These are phyloP conservation scores for Camponotus fellah DNA, from an alignment of 2,888 invertebrate genomes.

Conservation along the genomic window DNA sequence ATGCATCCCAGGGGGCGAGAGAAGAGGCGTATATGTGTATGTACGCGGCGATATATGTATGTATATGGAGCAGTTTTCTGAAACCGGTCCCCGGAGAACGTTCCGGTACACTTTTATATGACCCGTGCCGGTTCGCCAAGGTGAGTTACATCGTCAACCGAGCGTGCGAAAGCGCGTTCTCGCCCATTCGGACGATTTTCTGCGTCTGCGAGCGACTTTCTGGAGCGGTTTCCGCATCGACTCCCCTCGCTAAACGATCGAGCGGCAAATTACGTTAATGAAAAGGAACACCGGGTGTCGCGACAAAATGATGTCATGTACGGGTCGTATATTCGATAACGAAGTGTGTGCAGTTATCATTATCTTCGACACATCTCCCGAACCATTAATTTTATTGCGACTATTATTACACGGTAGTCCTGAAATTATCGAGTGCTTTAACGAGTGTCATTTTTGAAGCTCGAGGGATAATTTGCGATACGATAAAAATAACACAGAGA, in stretches of 20 bases:
- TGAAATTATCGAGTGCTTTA: neutral
- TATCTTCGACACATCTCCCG: neutral
- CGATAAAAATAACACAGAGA: neutral
- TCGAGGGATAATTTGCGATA: neutral
- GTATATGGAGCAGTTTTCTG: conserved; percentile 56
- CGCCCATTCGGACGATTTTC: conserved; percentile 51
- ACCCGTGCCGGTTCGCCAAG: conserved; percentile 55
- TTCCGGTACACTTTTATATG: conserved; percentile 60
- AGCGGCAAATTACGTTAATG: conserved; percentile 49
- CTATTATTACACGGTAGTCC: neutral
- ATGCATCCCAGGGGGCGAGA: conserved; percentile 29
- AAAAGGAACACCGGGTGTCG: conserved; percentile 14
- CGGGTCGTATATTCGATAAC: conserved; percentile 14
- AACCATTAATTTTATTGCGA: neutral
- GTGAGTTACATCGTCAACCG: conserved; percentile 48
- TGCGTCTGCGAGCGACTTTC: conserved; percentile 45
- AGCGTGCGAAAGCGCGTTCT: conserved; percentile 57
- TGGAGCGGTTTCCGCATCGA: neutral
- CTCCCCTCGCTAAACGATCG: conserved; percentile 31
- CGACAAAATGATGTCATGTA: neutral
- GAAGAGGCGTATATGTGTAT: conserved; percentile 24
- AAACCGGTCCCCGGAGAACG: conserved; percentile 71
- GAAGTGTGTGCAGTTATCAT: neutral
- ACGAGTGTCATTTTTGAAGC: neutral
- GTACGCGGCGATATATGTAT: conserved; percentile 30